Evolutionary conservation across 2,888 invertebrate species (phyloP).

Genomic region (Aporophyla nigra): DNA sequence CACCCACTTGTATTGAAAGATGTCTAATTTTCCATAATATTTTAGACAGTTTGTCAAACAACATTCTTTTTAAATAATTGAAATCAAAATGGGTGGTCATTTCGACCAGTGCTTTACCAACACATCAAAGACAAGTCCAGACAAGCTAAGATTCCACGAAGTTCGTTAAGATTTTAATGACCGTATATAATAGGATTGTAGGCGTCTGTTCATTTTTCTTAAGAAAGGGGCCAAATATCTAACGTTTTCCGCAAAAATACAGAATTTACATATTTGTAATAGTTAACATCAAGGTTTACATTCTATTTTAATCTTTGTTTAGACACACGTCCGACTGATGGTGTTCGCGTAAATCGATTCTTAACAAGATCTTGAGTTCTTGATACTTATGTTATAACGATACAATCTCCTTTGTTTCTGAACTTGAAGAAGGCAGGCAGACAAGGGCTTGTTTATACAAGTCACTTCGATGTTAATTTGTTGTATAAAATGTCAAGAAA

Average conservation of each 20-base stretch:
- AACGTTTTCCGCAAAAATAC: slow-evolving; percentile 37
- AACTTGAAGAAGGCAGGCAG: slow-evolving; percentile 21
- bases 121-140: slow-evolving; percentile 44
- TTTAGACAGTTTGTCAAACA: not conserved
- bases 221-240: slow-evolving; percentile 33
- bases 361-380: slow-evolving; percentile 49
- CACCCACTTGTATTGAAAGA: not conserved
- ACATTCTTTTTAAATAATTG: slow-evolving; percentile 23
- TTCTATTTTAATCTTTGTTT: slow-evolving; percentile 83
- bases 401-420: slow-evolving; percentile 40
- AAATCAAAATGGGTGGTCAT: slow-evolving; percentile 23
- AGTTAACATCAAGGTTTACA: slow-evolving; percentile 72
- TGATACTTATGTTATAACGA: slow-evolving; percentile 32
- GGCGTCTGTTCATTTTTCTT: slow-evolving; percentile 37
- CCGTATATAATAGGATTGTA: slow-evolving; percentile 30
- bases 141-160: slow-evolving; percentile 36
- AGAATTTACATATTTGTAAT: slow-evolving; percentile 38
- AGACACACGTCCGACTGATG: slow-evolving; percentile 77
- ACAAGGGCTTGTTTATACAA: slow-evolving; percentile 42
- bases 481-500: slow-evolving; percentile 36
- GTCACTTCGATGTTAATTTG: slow-evolving; percentile 31
- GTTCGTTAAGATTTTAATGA: slow-evolving; percentile 37
- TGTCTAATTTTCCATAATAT: not conserved
- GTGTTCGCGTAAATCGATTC: slow-evolving; percentile 61
- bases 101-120: slow-evolving; percentile 13